phyloP scores from a whole-genome alignment of 1,140 invertebrate genomes.

The Lasioglossum albipes region DNA sequence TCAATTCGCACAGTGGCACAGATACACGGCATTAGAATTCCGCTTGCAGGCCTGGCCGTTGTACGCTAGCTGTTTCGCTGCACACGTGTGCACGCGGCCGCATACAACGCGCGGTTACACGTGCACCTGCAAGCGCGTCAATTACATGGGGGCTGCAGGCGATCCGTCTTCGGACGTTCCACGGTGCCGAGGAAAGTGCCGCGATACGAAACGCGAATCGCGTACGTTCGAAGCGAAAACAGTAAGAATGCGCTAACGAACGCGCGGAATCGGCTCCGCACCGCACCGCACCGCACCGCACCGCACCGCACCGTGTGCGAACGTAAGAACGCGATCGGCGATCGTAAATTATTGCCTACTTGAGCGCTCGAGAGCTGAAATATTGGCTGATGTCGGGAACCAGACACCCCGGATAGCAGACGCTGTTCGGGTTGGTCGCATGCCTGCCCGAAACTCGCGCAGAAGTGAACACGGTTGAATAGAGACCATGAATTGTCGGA shows the following conservation, averaged over 20 bases:
- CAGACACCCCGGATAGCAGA: background rate
- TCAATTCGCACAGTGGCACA: slow-evolving; percentile 71
- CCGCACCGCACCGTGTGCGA: background rate
- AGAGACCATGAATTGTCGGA: background rate
- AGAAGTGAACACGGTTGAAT: background rate
- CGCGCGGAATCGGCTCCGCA: slow-evolving; percentile 6
- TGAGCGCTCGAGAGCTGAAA: background rate
- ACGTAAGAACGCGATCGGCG: slow-evolving; percentile 24
- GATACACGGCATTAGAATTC: slow-evolving; percentile 69
- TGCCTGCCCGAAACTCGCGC: background rate
- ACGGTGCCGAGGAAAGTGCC: background rate
- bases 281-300: too few species aligned
- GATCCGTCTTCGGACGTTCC: slow-evolving; percentile 24
- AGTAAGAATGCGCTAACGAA: slow-evolving; percentile 47
- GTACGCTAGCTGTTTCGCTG: slow-evolving; percentile 24
- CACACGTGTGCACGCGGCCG: slow-evolving; percentile 1
- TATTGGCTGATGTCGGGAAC: background rate
- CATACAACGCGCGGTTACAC: background rate
- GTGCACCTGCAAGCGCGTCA: background rate
- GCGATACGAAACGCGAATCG: slow-evolving; percentile 8
- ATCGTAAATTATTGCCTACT: slow-evolving; percentile 1
- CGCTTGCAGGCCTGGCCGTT: slow-evolving; percentile 45
- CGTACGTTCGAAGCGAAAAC: slow-evolving; percentile 14
- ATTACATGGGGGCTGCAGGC: background rate
- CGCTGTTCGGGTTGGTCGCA: background rate